These are phyloP conservation scores for Thumatha senex DNA, from an alignment of 2,888 invertebrate species.

Conservation along the genomic window DNA sequence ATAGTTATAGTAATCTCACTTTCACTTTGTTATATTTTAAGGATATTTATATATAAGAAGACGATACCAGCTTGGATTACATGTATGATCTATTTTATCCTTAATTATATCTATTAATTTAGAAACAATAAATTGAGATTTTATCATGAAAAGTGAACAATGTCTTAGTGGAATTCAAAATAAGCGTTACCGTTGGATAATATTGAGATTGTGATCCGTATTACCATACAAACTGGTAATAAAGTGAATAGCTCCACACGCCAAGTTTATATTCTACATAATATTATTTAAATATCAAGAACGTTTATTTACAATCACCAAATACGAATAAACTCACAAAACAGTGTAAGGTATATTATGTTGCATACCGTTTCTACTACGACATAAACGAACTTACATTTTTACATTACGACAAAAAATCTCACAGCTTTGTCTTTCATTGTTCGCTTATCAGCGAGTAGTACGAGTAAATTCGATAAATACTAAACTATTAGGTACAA, in stretches of 20 bases:
- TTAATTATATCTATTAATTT: neutral
- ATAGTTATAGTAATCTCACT: constrained; percentile 31
- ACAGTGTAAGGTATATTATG: constrained; percentile 43
- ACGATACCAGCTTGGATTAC: constrained; percentile 18
- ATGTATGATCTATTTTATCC: neutral
- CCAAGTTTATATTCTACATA: constrained; percentile 30
- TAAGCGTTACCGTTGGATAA: neutral
- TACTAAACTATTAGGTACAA: constrained; percentile 63
- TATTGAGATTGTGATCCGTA: constrained; percentile 2
- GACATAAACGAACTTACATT: constrained; percentile 74
- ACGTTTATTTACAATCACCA: constrained; percentile 52
- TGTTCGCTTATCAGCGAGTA: constrained; percentile 77
- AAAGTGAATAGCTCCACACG: constrained; percentile 27
- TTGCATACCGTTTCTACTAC: constrained; percentile 64
- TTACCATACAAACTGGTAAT: neutral
- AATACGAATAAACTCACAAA: constrained; percentile 52
- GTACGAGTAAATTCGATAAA: constrained; percentile 79
- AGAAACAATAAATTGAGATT: neutral
- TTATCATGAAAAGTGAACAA: neutral
- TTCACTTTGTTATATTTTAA: constrained; percentile 9
- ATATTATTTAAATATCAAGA: constrained; percentile 45
- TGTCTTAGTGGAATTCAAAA: neutral
- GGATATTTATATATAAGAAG: constrained; percentile 5
- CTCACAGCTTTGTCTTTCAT: constrained; percentile 85
- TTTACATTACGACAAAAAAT: constrained; percentile 80